Evolutionary conservation across 2,888 invertebrate genomes (phyloP), one percentile per base, ranked within the genome.

Genomic region (Mellilla xanthometata): DNA sequence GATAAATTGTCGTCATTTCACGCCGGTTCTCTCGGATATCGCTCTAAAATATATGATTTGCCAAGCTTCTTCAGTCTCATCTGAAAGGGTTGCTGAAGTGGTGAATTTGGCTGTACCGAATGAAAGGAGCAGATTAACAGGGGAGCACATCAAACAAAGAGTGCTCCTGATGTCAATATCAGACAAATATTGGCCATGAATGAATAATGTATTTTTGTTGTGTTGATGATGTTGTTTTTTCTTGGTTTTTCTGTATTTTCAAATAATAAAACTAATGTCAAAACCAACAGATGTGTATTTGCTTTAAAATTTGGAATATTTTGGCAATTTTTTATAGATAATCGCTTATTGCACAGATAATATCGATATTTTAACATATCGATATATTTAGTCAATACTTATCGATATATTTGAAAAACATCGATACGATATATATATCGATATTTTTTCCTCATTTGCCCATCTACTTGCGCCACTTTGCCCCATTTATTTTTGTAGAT

Each of bases 11-110:
- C 40, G 31, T 22, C 54, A 55, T 50, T 56, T 58, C 41, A 65
- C 58, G 27, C 62, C 61, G 39, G 61, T 65, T 41, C 59, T 65
- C 36, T 65, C 64, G 3, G 44, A 65, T 22, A 58, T 65, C 35
- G 62, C 63, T 44, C 41, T 62, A 35, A 64, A 64, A 35, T 58
- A 57, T 40, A 49, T 54, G 31, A 51, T 41, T 46, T 40, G 58
- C 9, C 27, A 54, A 19, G 56, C 56, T 12, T 56, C 60, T 34
- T 60, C 60, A 12, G 60, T 62, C 24, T 47, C 60, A 28, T 64
- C 60, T 40, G 59, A 60, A 41, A 59, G 53, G 44, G 54, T 56
- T 27, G 58, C 56, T 30, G 58, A 53, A 46, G 46, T 51, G 10
- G 52, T 56, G 23, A 61, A 58, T 32, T 38, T 52, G 7, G 23